phyloP scores from a whole-genome alignment of 1,140 invertebrate species.

The Papilio dardanus region DNA sequence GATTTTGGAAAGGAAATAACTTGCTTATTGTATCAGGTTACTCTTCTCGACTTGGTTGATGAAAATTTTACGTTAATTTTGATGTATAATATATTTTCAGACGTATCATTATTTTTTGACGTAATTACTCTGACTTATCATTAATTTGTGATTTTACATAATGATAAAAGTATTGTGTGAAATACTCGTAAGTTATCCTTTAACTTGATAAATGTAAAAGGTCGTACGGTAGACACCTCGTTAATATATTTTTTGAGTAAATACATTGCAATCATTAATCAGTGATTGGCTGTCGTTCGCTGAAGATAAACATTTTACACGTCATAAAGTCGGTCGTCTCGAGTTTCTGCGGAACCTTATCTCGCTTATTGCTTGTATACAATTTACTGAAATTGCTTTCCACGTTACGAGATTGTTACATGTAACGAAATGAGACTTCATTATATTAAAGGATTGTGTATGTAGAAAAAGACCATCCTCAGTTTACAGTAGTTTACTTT shows the following conservation, averaged over 20 bases:
- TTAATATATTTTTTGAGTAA: background rate
- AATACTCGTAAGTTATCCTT: too few relatives aligned
- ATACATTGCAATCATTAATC: conserved; percentile 8
- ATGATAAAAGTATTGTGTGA: too few relatives aligned
- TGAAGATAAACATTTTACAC: conserved; percentile 15
- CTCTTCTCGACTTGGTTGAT: background rate
- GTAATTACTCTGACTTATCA: too few relatives aligned
- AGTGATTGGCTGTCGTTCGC: conserved; percentile 11
- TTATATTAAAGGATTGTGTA: background rate
- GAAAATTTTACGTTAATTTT: too few relatives aligned
- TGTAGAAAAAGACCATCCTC: too few relatives aligned
- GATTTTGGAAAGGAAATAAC: background rate
- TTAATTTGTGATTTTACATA: too few relatives aligned
- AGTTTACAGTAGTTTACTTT: too few relatives aligned
- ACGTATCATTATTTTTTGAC: too few relatives aligned
- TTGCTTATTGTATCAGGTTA: background rate
- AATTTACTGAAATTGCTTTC: conserved; percentile 10
- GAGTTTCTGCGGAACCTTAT: conserved; percentile 2
- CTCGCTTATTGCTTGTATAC: background rate
- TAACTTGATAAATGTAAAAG: background rate
- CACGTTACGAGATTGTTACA: background rate
- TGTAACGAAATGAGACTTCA: background rate
- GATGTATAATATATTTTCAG: too few relatives aligned
- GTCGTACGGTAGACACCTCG: background rate
- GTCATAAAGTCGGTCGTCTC: conserved; percentile 8